Conservation (phyloP, 2,797 vertebrate genomes). For the Pteronotus mesoamericanus region DNA sequence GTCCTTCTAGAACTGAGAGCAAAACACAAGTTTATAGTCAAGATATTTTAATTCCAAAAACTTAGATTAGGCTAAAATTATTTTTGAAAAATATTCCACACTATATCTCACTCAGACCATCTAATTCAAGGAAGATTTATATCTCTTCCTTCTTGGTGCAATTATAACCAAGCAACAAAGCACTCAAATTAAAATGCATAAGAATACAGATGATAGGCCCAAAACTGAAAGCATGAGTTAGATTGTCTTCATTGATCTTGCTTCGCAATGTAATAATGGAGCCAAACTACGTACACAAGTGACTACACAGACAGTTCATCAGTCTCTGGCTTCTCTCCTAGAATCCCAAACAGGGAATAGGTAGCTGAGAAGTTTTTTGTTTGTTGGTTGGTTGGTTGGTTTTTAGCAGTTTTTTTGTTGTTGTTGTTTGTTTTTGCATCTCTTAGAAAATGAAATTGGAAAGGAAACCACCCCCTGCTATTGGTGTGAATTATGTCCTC, state of each 20-base stretch:
- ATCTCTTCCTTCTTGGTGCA: background rate
- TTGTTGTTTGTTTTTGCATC: background rate
- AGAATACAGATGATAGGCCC: background rate
- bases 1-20: background rate
- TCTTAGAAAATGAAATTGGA: constrained; percentile 4
- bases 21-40: constrained; percentile 22
- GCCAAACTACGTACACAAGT: background rate
- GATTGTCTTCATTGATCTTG: background rate
- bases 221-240: background rate
- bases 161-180: constrained; percentile 18
- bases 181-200: constrained; percentile 30
- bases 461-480: background rate
- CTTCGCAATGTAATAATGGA: background rate
- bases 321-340: background rate
- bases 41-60: constrained; percentile 30
- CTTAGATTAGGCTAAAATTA: constrained; percentile 4
- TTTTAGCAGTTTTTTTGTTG: background rate
- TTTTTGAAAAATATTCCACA: constrained; percentile 29
- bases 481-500: background rate
- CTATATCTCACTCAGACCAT: background rate
- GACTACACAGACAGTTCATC: background rate
- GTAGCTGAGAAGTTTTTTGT: background rate
- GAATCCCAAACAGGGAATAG: background rate
- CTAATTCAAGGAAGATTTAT: constrained; percentile 43
- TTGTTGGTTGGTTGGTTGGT: background rate